phyloP scores from a whole-genome alignment of 2,888 invertebrate genomes.

The Graphium colonna region DNA sequence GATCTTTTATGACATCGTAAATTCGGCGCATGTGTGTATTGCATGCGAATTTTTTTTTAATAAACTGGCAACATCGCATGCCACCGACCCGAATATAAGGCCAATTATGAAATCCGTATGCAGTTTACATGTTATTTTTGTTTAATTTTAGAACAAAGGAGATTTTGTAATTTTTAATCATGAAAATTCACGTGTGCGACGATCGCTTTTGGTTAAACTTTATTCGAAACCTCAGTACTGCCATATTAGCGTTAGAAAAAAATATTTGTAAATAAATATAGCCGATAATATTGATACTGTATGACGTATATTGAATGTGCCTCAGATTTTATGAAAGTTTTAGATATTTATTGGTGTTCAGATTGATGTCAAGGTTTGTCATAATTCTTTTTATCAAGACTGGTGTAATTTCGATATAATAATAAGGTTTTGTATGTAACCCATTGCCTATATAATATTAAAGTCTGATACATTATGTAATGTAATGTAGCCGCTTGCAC shows the following conservation, averaged over 20 bases:
- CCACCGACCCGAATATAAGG: conserved; percentile 10
- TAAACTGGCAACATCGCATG: conserved; percentile 6
- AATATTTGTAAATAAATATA: conserved; percentile 53
- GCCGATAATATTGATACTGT: conserved; percentile 39
- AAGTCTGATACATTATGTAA: neutral
- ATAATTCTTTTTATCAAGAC: conserved; percentile 44
- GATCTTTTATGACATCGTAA: conserved; percentile 27
- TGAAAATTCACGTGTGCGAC: conserved; percentile 33
- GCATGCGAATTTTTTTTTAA: conserved; percentile 23
- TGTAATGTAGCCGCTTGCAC: too few relatives aligned
- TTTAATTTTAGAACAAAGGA: neutral
- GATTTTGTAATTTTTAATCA: neutral
- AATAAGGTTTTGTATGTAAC: conserved; percentile 25
- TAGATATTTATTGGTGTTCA: conserved; percentile 61
- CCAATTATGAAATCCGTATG: neutral
- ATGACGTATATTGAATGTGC: conserved; percentile 75
- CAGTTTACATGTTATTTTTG: neutral
- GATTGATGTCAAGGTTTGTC: conserved; percentile 40
- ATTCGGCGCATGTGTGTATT: conserved; percentile 18
- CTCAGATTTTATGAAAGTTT: conserved; percentile 67
- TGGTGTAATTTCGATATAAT: conserved; percentile 44
- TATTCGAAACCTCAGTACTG: conserved; percentile 70
- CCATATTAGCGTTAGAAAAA: conserved; percentile 64
- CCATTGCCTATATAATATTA: conserved; percentile 16
- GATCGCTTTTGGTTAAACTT: conserved; percentile 34